Evolutionary conservation across 2,888 invertebrate species (phyloP).

Genomic region (Barypeithes pellucidus): DNA sequence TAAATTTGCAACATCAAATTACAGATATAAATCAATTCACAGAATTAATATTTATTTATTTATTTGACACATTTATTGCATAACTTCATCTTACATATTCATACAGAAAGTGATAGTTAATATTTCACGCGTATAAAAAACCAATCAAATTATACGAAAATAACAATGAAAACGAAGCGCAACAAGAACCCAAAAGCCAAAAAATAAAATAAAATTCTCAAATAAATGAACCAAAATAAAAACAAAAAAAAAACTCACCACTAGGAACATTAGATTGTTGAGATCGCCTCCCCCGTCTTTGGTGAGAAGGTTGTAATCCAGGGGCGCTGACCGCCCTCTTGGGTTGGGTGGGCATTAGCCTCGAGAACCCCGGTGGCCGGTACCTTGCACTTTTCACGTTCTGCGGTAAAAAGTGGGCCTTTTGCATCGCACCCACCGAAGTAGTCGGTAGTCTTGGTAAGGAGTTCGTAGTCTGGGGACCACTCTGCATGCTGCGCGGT

Average conservation of each 20-base stretch:
- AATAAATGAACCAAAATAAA: slow-evolving; percentile 20
- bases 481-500: slow-evolving; percentile 77
- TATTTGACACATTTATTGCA: slow-evolving; percentile 12
- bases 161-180: background rate
- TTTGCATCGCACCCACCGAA: slow-evolving; percentile 73
- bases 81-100: background rate
- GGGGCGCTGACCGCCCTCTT: slow-evolving; percentile 85
- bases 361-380: slow-evolving; percentile 86
- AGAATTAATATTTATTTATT: slow-evolving; percentile 16
- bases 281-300: slow-evolving; percentile 72
- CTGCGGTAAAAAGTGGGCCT: slow-evolving; percentile 76
- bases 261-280: slow-evolving; percentile 68
- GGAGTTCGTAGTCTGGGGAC: slow-evolving; percentile 81
- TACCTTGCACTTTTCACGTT: slow-evolving; percentile 91
- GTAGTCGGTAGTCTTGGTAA: slow-evolving; percentile 82
- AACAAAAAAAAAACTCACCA: slow-evolving; percentile 73
- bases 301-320: slow-evolving; percentile 80
- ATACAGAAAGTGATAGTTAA: background rate
- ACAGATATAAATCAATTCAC: background rate
- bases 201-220: background rate
- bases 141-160: too few relatives aligned
- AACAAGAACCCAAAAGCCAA: background rate
- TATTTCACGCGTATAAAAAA: background rate
- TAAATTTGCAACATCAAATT: slow-evolving; percentile 6
- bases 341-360: slow-evolving; percentile 73